Evolutionary conservation across 2,888 invertebrate genomes (phyloP).

Genomic region (Lamellibrachia satsuma): DNA sequence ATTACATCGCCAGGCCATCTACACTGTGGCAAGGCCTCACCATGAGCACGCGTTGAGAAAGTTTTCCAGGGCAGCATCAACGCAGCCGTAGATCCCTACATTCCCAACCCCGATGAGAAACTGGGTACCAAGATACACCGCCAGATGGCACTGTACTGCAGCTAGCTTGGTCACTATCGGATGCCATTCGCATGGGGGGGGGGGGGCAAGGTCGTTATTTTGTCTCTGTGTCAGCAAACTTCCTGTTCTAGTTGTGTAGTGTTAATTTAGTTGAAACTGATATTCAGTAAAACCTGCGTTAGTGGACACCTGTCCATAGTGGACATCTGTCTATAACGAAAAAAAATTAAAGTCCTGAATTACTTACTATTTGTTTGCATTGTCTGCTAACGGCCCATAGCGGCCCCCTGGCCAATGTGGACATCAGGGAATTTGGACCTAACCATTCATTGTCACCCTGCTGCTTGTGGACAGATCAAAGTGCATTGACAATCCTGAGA

Average conservation of each 20-base stretch:
- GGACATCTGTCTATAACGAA: no score
- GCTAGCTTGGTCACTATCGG: constrained; percentile 84
- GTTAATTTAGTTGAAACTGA: not conserved
- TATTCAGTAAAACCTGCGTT: no score
- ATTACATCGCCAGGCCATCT: constrained; percentile 75
- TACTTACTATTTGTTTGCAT: no score
- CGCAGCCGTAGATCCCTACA: constrained; percentile 86
- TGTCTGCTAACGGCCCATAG: no score
- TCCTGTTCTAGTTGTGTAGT: not conserved
- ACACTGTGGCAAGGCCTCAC: constrained; percentile 87
- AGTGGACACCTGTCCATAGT: no score
- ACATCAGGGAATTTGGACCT: no score
- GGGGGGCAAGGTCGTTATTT: constrained; percentile 74
- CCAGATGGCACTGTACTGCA: constrained; percentile 80
- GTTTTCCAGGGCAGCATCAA: constrained; percentile 84
- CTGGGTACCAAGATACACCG: constrained; percentile 77
- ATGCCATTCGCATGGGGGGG: constrained; percentile 99
- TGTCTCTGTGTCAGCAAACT: not conserved
- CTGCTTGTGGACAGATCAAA: no score
- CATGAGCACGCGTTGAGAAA: constrained; percentile 92
- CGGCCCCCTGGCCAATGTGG: no score
- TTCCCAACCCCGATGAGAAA: constrained; percentile 67
- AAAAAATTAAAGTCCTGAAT: no score
- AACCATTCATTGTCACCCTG: no score
- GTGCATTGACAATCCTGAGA: no score